Base-by-base conservation (phyloP, 2,113 vertebrate species). In the Callithrix jacchus region DNA sequence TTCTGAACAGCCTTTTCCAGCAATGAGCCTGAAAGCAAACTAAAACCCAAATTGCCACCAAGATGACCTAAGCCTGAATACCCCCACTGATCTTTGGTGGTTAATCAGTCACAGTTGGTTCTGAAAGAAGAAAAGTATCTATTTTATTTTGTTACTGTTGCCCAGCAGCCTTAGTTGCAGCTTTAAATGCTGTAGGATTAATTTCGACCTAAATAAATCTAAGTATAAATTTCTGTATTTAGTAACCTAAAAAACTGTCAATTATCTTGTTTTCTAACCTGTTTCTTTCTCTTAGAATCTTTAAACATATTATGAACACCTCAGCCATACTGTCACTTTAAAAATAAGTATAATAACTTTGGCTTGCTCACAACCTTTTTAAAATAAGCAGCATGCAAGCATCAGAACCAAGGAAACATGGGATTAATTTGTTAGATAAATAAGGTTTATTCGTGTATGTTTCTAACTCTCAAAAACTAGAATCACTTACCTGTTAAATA, bases 121-220 rank as follows among this genome's bases (percentile, higher is more conserved):
- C 25, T 20, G 7, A 58, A 42, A 35, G 6, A 35, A 37, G 21
- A 82, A 35, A 82, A 52, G 20, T 5, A 27, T 17, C 0, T 3
- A 6, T 1, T 40, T 5, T 73, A 10, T 37, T 52, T 10, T 18
- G 35, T 77, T 10, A 13, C 13, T 2, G 54, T 21, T 32, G 66
- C 3, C 23, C 0, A 1, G 6, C 6, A 25, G 49, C 37, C 11
- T 21, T 10, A 1, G 18, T 0, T 49, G 25, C 0, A 2, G 25
- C 12, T 6, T 49, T 25, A 35, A 81, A 40, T 14, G 77, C 4
- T 3, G 8, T 13, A 7, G 11, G 49, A 58, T 47, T 37, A 80
- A 87, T 3, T 27, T 6, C 40, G 47, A 16, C 37, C 64, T 37
- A 30, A 47, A 81, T 17, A 56, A 37, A n/a, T 6, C 1, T 1